phyloP scores from a whole-genome alignment of 2,113 vertebrate species.

The Grammomys dolichurus region DNA sequence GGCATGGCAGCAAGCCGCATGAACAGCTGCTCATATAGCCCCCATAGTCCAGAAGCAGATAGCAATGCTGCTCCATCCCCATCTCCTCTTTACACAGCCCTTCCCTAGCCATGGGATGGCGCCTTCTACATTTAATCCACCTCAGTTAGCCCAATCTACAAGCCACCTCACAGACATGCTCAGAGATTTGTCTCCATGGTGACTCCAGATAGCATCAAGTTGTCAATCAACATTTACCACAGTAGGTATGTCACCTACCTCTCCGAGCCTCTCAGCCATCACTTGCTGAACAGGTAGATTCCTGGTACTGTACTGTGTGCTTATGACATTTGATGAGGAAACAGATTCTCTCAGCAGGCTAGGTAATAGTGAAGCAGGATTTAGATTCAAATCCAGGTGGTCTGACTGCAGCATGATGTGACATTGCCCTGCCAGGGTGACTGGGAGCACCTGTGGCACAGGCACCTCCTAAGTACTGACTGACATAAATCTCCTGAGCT shows the following conservation, averaged over 20 bases:
- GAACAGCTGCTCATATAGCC: too few species aligned
- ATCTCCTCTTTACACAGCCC: too few species aligned
- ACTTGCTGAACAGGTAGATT: neutral
- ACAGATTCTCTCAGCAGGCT: neutral
- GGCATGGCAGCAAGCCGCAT: neutral
- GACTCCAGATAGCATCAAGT: neutral
- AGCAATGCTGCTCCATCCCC: neutral
- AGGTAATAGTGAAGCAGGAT: neutral
- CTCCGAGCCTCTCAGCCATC: neutral
- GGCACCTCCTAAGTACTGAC: neutral
- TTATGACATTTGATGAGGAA: neutral
- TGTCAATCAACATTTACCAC: neutral
- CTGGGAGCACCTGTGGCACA: neutral
- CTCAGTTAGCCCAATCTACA: neutral
- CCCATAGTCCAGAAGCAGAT: neutral
- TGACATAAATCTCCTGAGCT: neutral
- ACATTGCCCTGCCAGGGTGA: neutral
- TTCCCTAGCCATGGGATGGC: neutral
- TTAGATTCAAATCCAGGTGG: neutral
- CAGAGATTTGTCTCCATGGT: neutral
- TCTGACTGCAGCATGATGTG: neutral
- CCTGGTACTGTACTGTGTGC: accelerated
- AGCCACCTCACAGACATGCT: neutral
- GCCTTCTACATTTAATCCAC: too few species aligned
- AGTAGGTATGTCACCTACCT: neutral